Base-by-base conservation (phyloP, 2,113 vertebrate genomes). In the Oxyruncus cristatus region DNA sequence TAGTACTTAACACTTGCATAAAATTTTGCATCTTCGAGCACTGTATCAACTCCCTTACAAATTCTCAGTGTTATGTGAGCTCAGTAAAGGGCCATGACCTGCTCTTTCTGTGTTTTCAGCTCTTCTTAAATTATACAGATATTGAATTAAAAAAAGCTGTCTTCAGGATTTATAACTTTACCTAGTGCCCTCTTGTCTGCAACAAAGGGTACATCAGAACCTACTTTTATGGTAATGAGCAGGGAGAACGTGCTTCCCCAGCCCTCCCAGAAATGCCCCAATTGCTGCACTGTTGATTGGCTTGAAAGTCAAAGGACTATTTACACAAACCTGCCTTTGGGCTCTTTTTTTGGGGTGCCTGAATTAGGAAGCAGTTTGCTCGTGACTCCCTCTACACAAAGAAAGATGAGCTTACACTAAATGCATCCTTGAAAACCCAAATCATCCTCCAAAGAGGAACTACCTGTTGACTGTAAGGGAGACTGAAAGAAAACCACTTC, bases 311-410 rank as follows among this genome's bases (percentile, higher is more conserved):
- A 55, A 86, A 77, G 46, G 3, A 32, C 14, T 72, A n/a, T 14
- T 35, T 6, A 68, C 6, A 23, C 10, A 74, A 89, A 49, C 23
- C 23, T 7, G 33, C 39, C 39, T 71, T 76, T 4, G 74, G 23
- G 5, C 5, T 42, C 9, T 41, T 27, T 19, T 13, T 47, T 88
- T 30, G 11, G 14, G 22, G 14, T 27, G 12, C 11, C 33, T 26
- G 32, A 39, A 50, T 32, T 14, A 35, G 26, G 33, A 58, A 84
- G 9, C 7, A 28, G 15, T 16, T 42, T n/a, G 2, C 8, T 74
- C 12, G 3, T 11, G 3, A 52, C 4, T 76, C 10, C 4, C 7
- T 24, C 0, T 2, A 14, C 1, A 21, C 1, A 13, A 49, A 71
- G 9, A 37, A 61, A 50, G 17, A 41, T 7, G 9, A 80, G 6